Evolutionary conservation across 2,113 vertebrate species (phyloP).

Genomic region (Phalacrocorax aristotelis): DNA sequence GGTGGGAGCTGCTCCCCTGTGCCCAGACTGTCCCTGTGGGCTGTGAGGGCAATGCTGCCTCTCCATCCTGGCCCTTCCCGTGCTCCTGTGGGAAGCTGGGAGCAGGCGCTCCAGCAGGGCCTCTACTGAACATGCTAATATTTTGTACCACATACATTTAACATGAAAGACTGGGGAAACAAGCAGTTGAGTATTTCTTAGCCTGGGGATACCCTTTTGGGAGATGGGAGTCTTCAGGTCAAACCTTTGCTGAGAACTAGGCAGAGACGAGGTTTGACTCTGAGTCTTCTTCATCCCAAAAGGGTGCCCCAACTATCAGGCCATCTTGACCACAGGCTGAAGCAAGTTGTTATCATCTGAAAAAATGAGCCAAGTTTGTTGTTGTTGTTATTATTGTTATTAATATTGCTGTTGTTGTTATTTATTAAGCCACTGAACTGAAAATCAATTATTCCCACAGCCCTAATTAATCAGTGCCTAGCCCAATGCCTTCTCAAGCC

Average conservation of each 20-base stretch:
- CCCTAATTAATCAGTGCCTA: neutral
- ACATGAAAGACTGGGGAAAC: neutral
- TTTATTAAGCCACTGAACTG: constrained; percentile 22
- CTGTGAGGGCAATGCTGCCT: neutral
- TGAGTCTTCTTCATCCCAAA: neutral
- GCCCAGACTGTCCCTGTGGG: neutral
- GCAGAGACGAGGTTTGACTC: neutral
- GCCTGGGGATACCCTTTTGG: neutral
- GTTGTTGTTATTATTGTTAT: neutral
- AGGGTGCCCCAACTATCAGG: neutral
- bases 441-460: neutral
- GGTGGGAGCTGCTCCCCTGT: neutral
- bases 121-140: neutral
- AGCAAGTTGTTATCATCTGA: neutral
- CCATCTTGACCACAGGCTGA: neutral
- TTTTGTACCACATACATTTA: neutral
- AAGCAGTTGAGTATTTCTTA: neutral
- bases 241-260: neutral
- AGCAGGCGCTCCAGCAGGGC: accelerated
- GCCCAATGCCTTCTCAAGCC: neutral
- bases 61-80: neutral
- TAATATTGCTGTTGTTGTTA: neutral
- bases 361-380: neutral
- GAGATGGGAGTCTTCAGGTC: neutral
- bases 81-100: accelerated